phyloP scores from a whole-genome alignment of 2,113 vertebrate species.

The Platanista minor region DNA sequence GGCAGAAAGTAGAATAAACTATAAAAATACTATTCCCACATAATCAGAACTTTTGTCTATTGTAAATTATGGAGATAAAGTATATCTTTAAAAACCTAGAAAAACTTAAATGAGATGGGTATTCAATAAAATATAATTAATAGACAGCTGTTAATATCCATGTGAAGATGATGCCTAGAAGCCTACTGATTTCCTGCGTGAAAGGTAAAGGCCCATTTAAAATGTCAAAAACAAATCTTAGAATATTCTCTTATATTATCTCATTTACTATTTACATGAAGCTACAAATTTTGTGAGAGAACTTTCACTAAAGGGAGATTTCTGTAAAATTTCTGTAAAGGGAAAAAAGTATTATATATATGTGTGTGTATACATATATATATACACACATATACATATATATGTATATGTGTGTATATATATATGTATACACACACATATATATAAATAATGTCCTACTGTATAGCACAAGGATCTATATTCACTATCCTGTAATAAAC shows the following conservation, averaged over 20 bases:
- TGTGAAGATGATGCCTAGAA: conserved; percentile 47
- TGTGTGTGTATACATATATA: too few species aligned
- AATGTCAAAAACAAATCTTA: neutral
- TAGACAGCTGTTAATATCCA: conserved; percentile 30
- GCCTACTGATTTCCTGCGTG: conserved; percentile 47
- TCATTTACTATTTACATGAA: conserved; percentile 57
- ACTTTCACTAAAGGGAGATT: conserved; percentile 64
- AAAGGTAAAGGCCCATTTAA: conserved; percentile 17
- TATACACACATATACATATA: neutral
- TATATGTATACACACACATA: neutral
- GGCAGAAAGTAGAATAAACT: neutral
- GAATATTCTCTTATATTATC: neutral
- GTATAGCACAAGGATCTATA: too few species aligned
- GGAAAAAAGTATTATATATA: conserved; percentile 1
- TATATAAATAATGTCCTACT: too few species aligned
- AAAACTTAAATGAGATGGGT: neutral
- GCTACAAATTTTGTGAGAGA: conserved; percentile 69
- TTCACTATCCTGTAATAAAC: too few species aligned
- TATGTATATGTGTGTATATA: too few species aligned
- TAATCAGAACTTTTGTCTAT: neutral
- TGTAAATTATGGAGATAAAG: neutral
- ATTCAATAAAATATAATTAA: conserved; percentile 15
- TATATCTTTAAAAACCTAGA: neutral
- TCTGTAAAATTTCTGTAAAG: conserved; percentile 42
- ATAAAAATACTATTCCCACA: neutral